Conservation (phyloP, 2,797 vertebrate species). For the Bufotes viridis region DNA sequence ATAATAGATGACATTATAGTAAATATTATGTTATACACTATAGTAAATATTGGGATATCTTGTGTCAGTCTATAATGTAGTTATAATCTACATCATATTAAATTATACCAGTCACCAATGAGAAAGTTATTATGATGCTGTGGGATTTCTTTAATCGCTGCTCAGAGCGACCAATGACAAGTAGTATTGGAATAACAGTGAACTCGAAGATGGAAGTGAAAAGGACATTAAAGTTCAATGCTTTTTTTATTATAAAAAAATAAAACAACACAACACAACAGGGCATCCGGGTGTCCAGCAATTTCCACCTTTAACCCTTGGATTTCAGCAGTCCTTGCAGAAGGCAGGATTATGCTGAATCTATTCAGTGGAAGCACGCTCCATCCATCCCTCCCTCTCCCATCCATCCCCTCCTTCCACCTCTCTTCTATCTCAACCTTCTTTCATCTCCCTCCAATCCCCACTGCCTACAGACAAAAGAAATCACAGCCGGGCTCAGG, state of each 20-base stretch:
- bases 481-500: slow-evolving; percentile 49
- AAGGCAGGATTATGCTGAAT: slow-evolving; percentile 51
- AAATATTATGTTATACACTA: no score
- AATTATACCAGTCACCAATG: background rate
- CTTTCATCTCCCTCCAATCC: slow-evolving; percentile 59
- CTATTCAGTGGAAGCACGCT: slow-evolving; percentile 44
- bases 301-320: slow-evolving; percentile 1
- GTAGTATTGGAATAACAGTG: background rate
- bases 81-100: no score
- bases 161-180: background rate
- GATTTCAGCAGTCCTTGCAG: slow-evolving; percentile 43
- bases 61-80: no score
- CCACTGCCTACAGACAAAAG: slow-evolving; percentile 60
- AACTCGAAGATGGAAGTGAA: slow-evolving; percentile 12
- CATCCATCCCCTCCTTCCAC: slow-evolving; percentile 55
- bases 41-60: no score
- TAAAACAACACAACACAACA: no score
- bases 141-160: background rate
- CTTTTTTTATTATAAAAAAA: no score
- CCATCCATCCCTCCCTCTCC: slow-evolving; percentile 54
- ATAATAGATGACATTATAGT: no score
- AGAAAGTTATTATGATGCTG: background rate
- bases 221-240: background rate
- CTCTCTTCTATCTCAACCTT: slow-evolving; percentile 57
- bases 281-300: background rate